Evolutionary conservation across 2,797 vertebrate genomes (phyloP).

Genomic region (Anguilla pacifica): DNA sequence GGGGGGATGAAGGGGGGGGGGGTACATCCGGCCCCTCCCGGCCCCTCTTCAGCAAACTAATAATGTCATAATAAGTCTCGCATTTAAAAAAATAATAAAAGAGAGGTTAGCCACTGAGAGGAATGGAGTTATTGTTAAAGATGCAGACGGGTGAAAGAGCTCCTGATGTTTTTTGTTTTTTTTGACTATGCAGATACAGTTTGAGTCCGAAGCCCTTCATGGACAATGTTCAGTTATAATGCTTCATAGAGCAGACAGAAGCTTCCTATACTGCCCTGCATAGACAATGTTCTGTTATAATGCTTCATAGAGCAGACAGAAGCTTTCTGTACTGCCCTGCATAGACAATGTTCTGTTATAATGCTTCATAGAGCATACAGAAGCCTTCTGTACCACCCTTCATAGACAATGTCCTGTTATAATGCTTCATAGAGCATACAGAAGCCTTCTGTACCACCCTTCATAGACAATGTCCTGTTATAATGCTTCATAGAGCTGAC

Average conservation of each 20-base stretch:
- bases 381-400: background rate
- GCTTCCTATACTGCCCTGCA: no score
- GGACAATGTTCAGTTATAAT: background rate
- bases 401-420: no score
- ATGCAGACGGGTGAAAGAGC: slow-evolving; percentile 53
- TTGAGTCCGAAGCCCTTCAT: slow-evolving; percentile 38
- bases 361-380: background rate
- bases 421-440: no score
- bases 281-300: no score
- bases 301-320: no score
- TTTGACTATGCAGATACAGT: slow-evolving; percentile 69
- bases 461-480: background rate
- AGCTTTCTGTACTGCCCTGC: no score
- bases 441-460: no score
- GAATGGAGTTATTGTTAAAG: slow-evolving; percentile 62
- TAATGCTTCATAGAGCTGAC: background rate
- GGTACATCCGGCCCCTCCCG: slow-evolving; percentile 62
- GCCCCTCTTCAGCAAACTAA: slow-evolving; percentile 48
- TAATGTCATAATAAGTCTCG: slow-evolving; percentile 68
- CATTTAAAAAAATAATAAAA: slow-evolving; percentile 64
- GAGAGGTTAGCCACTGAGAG: slow-evolving; percentile 61
- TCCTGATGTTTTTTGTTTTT: slow-evolving; percentile 45
- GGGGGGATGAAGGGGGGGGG: slow-evolving; percentile 48
- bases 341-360: no score
- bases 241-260: no score